A percentile compares a stretch with the other conserved stretches of the same genome.
Conservation (phyloP, 1,140 invertebrate genomes). For the Cotesia vestalis region DNA sequence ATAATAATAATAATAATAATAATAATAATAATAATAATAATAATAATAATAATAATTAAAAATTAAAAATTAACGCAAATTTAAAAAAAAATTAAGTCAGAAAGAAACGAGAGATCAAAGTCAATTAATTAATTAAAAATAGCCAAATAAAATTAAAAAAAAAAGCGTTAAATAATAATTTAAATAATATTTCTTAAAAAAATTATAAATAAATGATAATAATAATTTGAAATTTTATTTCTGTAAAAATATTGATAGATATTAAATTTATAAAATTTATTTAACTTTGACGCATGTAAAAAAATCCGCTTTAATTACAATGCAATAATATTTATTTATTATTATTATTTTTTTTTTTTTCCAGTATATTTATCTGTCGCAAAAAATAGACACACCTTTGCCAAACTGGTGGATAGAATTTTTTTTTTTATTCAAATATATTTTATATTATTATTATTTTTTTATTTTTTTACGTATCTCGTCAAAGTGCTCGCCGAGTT, state of each 20-base stretch:
- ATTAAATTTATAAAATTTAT: constrained; percentile 42
- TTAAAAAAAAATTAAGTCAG: constrained; percentile 16
- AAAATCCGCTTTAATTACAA: constrained; percentile 23
- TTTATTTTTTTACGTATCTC: constrained; percentile 50
- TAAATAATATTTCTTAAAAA: constrained; percentile 11
- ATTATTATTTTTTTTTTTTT: constrained; percentile 14
- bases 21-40: neutral
- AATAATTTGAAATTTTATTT: constrained; percentile 50
- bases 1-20: neutral
- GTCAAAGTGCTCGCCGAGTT: constrained; percentile 29
- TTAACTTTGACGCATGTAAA: constrained; percentile 22
- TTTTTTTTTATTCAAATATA: constrained; percentile 3
- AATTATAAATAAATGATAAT: constrained; percentile 39
- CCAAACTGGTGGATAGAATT: constrained; percentile 8
- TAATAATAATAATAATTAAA: neutral
- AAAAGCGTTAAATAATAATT: too few species aligned
- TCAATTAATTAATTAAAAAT: constrained; percentile 31
- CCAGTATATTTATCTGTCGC: constrained; percentile 40
- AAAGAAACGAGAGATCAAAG: constrained; percentile 22
- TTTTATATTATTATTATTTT: constrained; percentile 30
- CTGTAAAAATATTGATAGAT: constrained; percentile 60
- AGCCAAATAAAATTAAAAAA: constrained; percentile 39
- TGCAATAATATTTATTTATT: too few species aligned
- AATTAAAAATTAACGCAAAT: neutral
- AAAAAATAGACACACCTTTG: constrained; percentile 52